Percentiles rank a stretch among this genome's conserved stretches.
Evolutionary conservation across 2,797 vertebrate species (phyloP).

Genomic region (Alosa sapidissima): DNA sequence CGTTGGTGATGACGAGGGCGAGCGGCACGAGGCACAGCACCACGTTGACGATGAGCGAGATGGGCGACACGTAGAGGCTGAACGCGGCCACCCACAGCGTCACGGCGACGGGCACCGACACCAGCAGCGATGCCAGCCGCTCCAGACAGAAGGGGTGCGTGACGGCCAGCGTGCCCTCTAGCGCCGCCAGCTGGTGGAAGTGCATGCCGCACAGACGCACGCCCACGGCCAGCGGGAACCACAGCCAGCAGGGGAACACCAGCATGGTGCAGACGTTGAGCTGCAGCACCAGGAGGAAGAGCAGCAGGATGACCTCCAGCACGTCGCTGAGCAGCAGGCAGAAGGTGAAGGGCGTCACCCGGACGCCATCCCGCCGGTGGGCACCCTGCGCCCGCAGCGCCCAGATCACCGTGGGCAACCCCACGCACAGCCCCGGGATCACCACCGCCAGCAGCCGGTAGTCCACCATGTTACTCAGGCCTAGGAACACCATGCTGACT

Average conservation of each 20-base stretch:
- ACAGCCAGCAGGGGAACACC: neutral
- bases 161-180: neutral
- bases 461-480: neutral
- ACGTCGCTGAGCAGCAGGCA: neutral
- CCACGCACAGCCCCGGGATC: neutral
- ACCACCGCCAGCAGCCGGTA: conserved; percentile 13
- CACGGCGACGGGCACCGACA: neutral
- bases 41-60: neutral
- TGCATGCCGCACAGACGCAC: conserved; percentile 4
- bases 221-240: neutral
- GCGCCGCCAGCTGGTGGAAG: conserved; percentile 16
- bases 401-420: neutral
- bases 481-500: neutral
- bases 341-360: neutral
- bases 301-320: neutral
- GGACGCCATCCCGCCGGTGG: neutral
- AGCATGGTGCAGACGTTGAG: neutral
- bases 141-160: conserved; percentile 13
- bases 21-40: neutral
- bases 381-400: neutral
- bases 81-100: neutral
- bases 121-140: neutral
- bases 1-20: neutral
- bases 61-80: neutral
- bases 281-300: neutral